These are phyloP conservation scores for Pseudomyrmex concolor DNA, from an alignment of 1,140 invertebrate species.

Conservation along the genomic window DNA sequence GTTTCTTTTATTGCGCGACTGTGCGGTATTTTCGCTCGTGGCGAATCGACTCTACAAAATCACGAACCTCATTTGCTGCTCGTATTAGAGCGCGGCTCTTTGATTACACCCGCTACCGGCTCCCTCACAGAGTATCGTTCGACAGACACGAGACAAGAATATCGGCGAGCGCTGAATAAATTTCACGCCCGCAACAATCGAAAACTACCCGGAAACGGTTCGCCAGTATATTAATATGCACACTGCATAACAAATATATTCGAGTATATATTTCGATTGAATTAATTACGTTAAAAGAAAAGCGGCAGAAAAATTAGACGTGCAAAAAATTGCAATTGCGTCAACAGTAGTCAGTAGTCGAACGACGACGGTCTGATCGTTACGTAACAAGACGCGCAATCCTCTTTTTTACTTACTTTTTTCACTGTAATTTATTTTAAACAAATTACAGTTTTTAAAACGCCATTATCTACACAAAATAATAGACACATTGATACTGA, in stretches of 20 bases:
- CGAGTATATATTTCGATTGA: too few relatives aligned
- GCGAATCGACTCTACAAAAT: slow-evolving; percentile 45
- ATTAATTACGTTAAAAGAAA: too few relatives aligned
- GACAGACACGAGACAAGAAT: neutral
- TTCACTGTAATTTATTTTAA: too few relatives aligned
- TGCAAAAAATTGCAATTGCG: too few relatives aligned
- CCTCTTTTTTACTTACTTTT: too few relatives aligned
- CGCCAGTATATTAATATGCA: neutral
- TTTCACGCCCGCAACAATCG: neutral
- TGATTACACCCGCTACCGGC: slow-evolving; percentile 1
- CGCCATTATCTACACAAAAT: neutral
- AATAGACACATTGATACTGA: neutral
- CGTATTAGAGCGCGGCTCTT: slow-evolving; percentile 25
- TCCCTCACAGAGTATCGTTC: neutral
- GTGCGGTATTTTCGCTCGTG: slow-evolving; percentile 29
- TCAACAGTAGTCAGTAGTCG: too few relatives aligned
- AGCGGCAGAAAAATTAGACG: too few relatives aligned
- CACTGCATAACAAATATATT: too few relatives aligned
- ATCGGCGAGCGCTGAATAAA: neutral
- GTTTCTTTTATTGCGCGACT: slow-evolving; percentile 43
- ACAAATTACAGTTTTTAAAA: too few relatives aligned
- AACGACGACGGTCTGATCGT: too few relatives aligned
- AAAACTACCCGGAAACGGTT: neutral
- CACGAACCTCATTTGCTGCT: slow-evolving; percentile 44
- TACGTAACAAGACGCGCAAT: too few relatives aligned